Evolutionary conservation across 2,888 invertebrate genomes (phyloP).

Genomic region (Caenorhabditis zanzibari): DNA sequence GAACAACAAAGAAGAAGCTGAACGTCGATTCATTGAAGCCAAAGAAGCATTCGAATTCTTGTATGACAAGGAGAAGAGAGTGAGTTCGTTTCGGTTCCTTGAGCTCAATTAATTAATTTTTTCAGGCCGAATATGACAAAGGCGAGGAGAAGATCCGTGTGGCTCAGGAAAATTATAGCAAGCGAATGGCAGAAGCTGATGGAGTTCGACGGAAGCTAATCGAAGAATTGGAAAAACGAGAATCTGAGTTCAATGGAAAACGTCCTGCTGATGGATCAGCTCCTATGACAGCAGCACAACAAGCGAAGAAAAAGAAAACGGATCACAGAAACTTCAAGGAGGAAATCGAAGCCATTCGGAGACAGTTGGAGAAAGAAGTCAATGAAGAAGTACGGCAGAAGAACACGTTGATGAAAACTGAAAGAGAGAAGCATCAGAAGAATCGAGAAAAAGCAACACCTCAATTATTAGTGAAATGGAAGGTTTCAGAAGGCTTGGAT

Average conservation of each 20-base stretch:
- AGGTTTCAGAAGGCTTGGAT: constrained; percentile 26
- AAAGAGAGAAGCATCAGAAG: constrained; percentile 34
- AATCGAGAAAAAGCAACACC: constrained; percentile 12
- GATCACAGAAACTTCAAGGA: constrained; percentile 43
- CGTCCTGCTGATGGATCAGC: constrained; percentile 23
- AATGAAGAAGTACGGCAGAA: constrained; percentile 68
- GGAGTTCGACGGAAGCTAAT: constrained; percentile 66
- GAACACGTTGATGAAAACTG: constrained; percentile 31
- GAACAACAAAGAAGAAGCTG: constrained; percentile 72
- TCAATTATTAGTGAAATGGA: constrained; percentile 62
- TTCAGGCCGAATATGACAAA: constrained; percentile 71
- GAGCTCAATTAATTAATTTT: not conserved
- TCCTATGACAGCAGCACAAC: constrained; percentile 41
- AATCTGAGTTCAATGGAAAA: constrained; percentile 63
- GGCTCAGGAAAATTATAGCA: constrained; percentile 58
- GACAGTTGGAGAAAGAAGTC: constrained; percentile 64
- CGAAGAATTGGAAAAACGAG: constrained; percentile 70
- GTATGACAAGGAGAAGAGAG: constrained; percentile 70
- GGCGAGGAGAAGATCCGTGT: constrained; percentile 55
- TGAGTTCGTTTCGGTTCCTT: constrained; percentile 23
- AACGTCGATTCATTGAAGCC: constrained; percentile 69
- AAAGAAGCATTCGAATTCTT: constrained; percentile 75
- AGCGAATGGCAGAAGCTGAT: constrained; percentile 73
- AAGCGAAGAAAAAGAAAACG: constrained; percentile 49
- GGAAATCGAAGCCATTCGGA: constrained; percentile 68